Percentiles rank a stretch among this genome's conserved stretches.
These are phyloP conservation scores for Beris morrisii DNA, from an alignment of 2,888 invertebrate genomes.

Conservation along the genomic window DNA sequence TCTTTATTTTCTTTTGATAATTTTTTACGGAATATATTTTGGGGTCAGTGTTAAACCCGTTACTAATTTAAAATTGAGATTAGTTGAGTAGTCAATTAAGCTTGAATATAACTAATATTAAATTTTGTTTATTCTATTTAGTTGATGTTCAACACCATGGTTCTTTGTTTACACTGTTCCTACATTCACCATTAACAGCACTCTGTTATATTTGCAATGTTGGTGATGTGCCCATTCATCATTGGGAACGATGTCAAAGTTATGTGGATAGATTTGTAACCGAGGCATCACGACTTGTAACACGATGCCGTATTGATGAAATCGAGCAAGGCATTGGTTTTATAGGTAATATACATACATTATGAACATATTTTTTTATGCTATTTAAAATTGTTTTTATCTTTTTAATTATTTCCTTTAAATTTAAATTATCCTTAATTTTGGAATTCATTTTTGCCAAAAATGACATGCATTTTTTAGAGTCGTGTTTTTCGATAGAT, in stretches of 20 bases:
- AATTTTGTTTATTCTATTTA: slow-evolving; percentile 39
- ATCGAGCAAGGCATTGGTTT: slow-evolving; percentile 57
- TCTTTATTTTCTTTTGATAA: too few relatives aligned
- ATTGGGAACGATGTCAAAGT: slow-evolving; percentile 89
- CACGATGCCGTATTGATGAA: slow-evolving; percentile 79
- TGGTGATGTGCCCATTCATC: slow-evolving; percentile 77
- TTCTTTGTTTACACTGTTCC: slow-evolving; percentile 91
- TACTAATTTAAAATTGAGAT: background rate
- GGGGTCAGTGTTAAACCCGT: too few relatives aligned
- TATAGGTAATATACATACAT: slow-evolving; percentile 48
- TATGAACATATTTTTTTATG: background rate
- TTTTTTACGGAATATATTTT: too few relatives aligned
- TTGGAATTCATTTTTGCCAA: background rate
- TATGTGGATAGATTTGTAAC: slow-evolving; percentile 86
- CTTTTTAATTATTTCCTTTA: background rate
- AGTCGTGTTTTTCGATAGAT: background rate
- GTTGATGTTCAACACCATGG: slow-evolving; percentile 83
- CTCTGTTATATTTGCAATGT: slow-evolving; percentile 91
- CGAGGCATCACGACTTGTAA: slow-evolving; percentile 82
- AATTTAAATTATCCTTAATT: background rate
- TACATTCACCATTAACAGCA: slow-evolving; percentile 90
- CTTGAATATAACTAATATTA: background rate
- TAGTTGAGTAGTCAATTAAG: background rate
- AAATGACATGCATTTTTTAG: background rate
- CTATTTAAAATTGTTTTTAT: background rate